A percentile compares a stretch with the other conserved stretches of the same genome.
phyloP scores from a whole-genome alignment of 2,888 invertebrate species.

The Caenorhabditis virilis region DNA sequence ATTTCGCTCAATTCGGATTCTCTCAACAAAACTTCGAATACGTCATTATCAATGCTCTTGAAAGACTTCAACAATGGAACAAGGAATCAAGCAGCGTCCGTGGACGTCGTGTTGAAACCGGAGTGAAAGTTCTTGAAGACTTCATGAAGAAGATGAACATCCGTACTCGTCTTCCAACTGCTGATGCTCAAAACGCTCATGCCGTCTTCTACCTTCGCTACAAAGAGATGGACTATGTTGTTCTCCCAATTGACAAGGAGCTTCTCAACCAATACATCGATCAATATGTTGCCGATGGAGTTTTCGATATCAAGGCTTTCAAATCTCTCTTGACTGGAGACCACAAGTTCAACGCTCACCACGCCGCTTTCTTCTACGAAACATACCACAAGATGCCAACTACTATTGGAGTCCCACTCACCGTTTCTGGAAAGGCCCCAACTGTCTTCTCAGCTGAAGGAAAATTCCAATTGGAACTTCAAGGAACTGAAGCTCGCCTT shows the following conservation, averaged over 20 bases:
- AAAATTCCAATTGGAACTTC: slow-evolving; percentile 27
- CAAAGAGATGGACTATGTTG: slow-evolving; percentile 53
- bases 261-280: slow-evolving; percentile 29
- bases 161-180: slow-evolving; percentile 28
- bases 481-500: slow-evolving; percentile 23
- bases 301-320: slow-evolving; percentile 17
- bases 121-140: slow-evolving; percentile 37
- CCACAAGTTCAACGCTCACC: slow-evolving; percentile 28
- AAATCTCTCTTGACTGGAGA: slow-evolving; percentile 27
- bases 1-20: slow-evolving; percentile 48
- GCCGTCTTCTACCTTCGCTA: slow-evolving; percentile 51
- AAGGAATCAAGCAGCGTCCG: slow-evolving; percentile 15
- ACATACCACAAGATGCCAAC: slow-evolving; percentile 52
- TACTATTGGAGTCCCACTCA: slow-evolving; percentile 58
- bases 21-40: slow-evolving; percentile 51
- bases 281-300: slow-evolving; percentile 36
- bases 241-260: slow-evolving; percentile 50
- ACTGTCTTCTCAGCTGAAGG: slow-evolving; percentile 39
- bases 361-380: slow-evolving; percentile 38
- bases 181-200: slow-evolving; percentile 25
- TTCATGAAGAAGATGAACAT: slow-evolving; percentile 51
- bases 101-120: slow-evolving; percentile 27
- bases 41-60: slow-evolving; percentile 36
- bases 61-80: slow-evolving; percentile 18
- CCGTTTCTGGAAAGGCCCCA: slow-evolving; percentile 43